Percentiles rank a stretch among this genome's conserved stretches.
Evolutionary conservation across 2,797 vertebrate species (phyloP).

Genomic region (Microctenopoma lineatum): DNA sequence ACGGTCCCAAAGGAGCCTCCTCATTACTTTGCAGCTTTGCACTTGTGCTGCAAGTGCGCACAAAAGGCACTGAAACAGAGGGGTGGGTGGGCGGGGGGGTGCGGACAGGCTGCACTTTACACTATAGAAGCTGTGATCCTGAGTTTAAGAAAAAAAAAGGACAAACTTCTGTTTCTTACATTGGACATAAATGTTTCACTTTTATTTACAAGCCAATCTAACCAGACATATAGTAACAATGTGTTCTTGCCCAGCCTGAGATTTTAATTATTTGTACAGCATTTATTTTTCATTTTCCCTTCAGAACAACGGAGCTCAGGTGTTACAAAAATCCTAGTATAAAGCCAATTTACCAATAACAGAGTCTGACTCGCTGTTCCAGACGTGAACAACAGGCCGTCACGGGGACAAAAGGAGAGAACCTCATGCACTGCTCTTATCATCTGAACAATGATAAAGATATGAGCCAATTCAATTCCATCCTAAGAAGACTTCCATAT

Average conservation of each 20-base stretch:
- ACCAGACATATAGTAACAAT: slow-evolving; percentile 31
- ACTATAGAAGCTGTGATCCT: too few species aligned
- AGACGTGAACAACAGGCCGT: neutral
- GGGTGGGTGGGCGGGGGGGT: too few species aligned
- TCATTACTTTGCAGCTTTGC: slow-evolving; percentile 31
- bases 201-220: slow-evolving; percentile 27
- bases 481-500: neutral
- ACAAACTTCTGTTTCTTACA: neutral
- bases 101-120: neutral
- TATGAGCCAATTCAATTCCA: neutral
- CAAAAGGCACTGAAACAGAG: slow-evolving; percentile 21
- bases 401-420: neutral
- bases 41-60: slow-evolving; percentile 27
- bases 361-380: neutral
- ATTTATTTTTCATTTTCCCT: slow-evolving; percentile 41
- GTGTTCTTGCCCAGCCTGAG: slow-evolving; percentile 24
- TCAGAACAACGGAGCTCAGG: slow-evolving; percentile 18
- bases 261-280: slow-evolving; percentile 43
- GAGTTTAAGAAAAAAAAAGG: neutral
- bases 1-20: slow-evolving; percentile 32
- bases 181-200: slow-evolving; percentile 21
- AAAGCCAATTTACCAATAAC: neutral
- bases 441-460: neutral
- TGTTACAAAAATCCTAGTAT: neutral
- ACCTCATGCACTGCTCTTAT: neutral